phyloP scores from a whole-genome alignment of 2,888 invertebrate genomes.

The Emmelina monodactyla region DNA sequence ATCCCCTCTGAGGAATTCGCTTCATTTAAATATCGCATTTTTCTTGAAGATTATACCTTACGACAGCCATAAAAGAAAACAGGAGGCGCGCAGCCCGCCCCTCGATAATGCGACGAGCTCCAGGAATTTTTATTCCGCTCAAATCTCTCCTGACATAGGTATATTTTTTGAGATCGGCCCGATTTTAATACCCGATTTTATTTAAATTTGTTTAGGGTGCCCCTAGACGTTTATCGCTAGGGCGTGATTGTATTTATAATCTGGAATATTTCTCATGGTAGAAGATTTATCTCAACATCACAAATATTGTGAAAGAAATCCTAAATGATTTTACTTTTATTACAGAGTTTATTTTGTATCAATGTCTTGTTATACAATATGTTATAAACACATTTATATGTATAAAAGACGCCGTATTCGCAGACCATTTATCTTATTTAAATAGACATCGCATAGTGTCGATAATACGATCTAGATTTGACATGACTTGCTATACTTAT shows the following conservation, averaged over 20 bases:
- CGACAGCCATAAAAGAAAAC: slow-evolving; percentile 67
- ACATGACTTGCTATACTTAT: too few species aligned
- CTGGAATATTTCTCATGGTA: slow-evolving; percentile 25
- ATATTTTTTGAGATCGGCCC: slow-evolving; percentile 61
- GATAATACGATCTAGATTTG: too few species aligned
- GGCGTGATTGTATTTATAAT: slow-evolving; percentile 59
- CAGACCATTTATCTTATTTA: too few species aligned
- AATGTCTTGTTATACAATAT: too few species aligned
- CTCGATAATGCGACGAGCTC: slow-evolving; percentile 60
- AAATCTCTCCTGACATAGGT: slow-evolving; percentile 65
- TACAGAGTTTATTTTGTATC: too few species aligned
- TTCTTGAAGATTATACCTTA: slow-evolving; percentile 66
- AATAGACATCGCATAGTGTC: too few species aligned
- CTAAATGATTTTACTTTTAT: too few species aligned
- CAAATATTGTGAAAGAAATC: too few species aligned
- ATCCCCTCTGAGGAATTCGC: slow-evolving; percentile 54
- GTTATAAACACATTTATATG: too few species aligned
- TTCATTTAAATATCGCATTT: slow-evolving; percentile 68
- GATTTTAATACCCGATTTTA: slow-evolving; percentile 64
- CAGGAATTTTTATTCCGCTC: slow-evolving; percentile 64
- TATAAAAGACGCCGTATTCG: too few species aligned
- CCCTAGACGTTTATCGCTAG: slow-evolving; percentile 55
- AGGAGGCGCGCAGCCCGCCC: slow-evolving; percentile 53
- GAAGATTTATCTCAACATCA: too few species aligned
- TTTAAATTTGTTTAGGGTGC: slow-evolving; percentile 61